phyloP scores from a whole-genome alignment of 2,113 vertebrate species.

The Istiophorus platypterus region DNA sequence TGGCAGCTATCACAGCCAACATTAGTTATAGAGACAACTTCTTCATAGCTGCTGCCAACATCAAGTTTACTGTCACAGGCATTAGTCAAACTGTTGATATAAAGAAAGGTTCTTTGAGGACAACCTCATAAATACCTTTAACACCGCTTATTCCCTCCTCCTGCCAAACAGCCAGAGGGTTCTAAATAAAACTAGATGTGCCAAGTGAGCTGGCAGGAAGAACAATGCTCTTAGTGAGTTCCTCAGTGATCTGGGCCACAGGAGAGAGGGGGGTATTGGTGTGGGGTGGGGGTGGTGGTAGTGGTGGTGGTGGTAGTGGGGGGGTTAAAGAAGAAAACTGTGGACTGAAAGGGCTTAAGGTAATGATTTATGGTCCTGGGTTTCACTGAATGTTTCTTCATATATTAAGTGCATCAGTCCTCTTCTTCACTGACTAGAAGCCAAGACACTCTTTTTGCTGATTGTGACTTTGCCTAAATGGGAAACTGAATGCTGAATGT shows the following conservation, averaged over 20 bases:
- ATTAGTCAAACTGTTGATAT: slow-evolving; percentile 74
- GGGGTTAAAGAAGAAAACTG: slow-evolving; percentile 54
- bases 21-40: slow-evolving; percentile 74
- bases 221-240: slow-evolving; percentile 79
- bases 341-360: slow-evolving; percentile 47
- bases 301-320: too few species aligned
- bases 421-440: slow-evolving; percentile 41
- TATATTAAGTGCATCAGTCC: slow-evolving; percentile 60
- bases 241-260: slow-evolving; percentile 68
- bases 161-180: slow-evolving; percentile 74
- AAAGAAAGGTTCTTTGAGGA: slow-evolving; percentile 79
- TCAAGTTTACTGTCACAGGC: slow-evolving; percentile 67
- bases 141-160: slow-evolving; percentile 56
- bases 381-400: slow-evolving; percentile 65
- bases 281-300: slow-evolving; percentile 37
- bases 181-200: slow-evolving; percentile 73
- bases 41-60: slow-evolving; percentile 67
- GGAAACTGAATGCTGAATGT: slow-evolving; percentile 43
- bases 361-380: slow-evolving; percentile 70
- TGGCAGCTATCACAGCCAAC: slow-evolving; percentile 44
- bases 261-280: background rate
- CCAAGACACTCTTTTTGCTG: slow-evolving; percentile 55
- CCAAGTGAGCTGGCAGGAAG: slow-evolving; percentile 78
- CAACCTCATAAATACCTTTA: slow-evolving; percentile 78
- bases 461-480: slow-evolving; percentile 58